Conservation (phyloP, 2,797 vertebrate species). For the Salarias fasciatus region DNA sequence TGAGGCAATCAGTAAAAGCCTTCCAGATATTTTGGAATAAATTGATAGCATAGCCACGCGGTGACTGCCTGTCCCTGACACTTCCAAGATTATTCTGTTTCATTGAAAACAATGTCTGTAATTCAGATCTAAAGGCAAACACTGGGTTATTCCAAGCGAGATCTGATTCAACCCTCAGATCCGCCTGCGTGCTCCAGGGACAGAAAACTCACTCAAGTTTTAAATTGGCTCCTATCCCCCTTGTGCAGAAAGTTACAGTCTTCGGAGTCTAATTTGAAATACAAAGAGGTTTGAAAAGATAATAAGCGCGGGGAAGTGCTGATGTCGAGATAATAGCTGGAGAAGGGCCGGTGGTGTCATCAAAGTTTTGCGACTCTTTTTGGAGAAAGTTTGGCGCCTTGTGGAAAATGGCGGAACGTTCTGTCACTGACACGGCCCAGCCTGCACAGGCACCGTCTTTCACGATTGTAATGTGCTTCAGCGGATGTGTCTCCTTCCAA, state of each 20-base stretch:
- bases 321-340: conserved; percentile 48
- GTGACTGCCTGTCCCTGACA: conserved; percentile 6
- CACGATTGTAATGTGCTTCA: not conserved
- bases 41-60: conserved; percentile 6
- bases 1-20: conserved; percentile 18
- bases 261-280: conserved; percentile 58
- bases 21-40: conserved; percentile 15
- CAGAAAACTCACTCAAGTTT: conserved; percentile 54
- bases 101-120: conserved; percentile 31
- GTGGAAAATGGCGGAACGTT: conserved; percentile 9
- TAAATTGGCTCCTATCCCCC: conserved; percentile 61
- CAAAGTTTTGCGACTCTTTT: conserved; percentile 34
- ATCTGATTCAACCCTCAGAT: conserved; percentile 41
- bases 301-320: conserved; percentile 37
- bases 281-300: conserved; percentile 57
- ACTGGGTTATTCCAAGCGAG: conserved; percentile 40
- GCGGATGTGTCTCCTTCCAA: not conserved
- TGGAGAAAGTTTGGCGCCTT: conserved; percentile 36
- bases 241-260: conserved; percentile 39
- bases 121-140: conserved; percentile 43
- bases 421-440: not conserved
- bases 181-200: conserved; percentile 43
- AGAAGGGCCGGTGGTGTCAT: conserved; percentile 10
- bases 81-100: conserved; percentile 35
- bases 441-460: not conserved